A percentile compares a stretch with the other conserved stretches of the same genome.
These are phyloP conservation scores for Empis stercorea DNA, from an alignment of 2,888 invertebrate species.

Conservation along the genomic window DNA sequence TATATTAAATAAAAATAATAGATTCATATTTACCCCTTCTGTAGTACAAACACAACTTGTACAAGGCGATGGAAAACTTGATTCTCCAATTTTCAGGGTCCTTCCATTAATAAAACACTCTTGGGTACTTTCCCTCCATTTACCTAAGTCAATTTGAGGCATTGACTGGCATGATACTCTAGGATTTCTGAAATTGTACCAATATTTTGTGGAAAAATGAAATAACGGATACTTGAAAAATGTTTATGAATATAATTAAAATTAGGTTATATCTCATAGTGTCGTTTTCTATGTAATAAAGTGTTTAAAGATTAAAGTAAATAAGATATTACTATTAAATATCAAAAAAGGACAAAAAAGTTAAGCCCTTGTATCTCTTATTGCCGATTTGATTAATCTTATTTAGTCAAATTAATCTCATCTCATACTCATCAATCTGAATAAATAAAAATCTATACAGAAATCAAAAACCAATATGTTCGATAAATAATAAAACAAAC, in stretches of 20 bases:
- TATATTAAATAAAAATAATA: not conserved
- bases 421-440: no score
- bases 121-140: conserved; percentile 71
- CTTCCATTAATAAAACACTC: conserved; percentile 73
- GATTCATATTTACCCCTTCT: conserved; percentile 58
- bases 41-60: conserved; percentile 77
- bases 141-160: conserved; percentile 65
- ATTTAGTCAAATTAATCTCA: no score
- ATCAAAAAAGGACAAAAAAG: no score
- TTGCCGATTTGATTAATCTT: no score
- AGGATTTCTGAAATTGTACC: conserved; percentile 51
- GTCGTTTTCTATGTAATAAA: no score
- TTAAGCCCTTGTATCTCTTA: no score
- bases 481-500: no score
- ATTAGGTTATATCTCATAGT: no score
- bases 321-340: no score
- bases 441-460: no score
- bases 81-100: conserved; percentile 65
- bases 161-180: conserved; percentile 71
- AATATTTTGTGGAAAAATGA: not conserved
- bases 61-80: conserved; percentile 80
- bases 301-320: no score
- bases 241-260: no score
- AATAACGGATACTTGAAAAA: not conserved
- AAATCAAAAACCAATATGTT: not conserved